Conservation (phyloP, 2,797 vertebrate species). For the Anguilla pacifica region DNA sequence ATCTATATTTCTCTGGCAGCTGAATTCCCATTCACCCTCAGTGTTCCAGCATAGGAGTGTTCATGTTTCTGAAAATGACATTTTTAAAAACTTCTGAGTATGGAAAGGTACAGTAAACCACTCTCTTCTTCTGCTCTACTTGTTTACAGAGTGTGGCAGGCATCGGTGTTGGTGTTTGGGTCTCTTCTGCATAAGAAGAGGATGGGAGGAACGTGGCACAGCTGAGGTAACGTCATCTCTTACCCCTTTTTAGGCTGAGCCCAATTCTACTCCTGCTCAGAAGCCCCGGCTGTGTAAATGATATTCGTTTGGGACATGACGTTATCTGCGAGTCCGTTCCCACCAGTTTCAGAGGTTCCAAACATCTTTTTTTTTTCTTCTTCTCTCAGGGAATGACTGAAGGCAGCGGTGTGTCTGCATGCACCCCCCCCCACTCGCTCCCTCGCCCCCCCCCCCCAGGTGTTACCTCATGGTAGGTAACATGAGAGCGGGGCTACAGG, state of each 20-base stretch:
- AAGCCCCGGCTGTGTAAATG: background rate
- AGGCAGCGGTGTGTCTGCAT: too few species aligned
- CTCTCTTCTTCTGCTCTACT: background rate
- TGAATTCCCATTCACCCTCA: background rate
- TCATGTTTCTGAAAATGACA: background rate
- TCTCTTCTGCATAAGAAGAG: background rate
- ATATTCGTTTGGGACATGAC: conserved; percentile 7
- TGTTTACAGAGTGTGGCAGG: background rate
- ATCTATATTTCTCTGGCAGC: background rate
- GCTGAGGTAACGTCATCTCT: conserved; percentile 23
- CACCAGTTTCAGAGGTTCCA: background rate
- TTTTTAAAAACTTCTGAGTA: background rate
- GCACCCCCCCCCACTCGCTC: background rate
- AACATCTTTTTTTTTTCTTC: conserved; percentile 6
- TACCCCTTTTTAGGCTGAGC: background rate
- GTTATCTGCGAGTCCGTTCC: conserved; percentile 16
- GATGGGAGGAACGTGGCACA: background rate
- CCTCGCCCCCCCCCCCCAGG: background rate
- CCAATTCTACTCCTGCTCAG: background rate
- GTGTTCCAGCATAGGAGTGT: background rate
- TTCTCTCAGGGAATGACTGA: background rate
- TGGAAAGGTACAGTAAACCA: background rate
- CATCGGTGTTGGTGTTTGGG: background rate
- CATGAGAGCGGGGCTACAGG: background rate
- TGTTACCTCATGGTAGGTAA: conserved; percentile 2